Base-by-base conservation (phyloP, 2,797 vertebrate genomes). In the Tokudaia muenninki region DNA sequence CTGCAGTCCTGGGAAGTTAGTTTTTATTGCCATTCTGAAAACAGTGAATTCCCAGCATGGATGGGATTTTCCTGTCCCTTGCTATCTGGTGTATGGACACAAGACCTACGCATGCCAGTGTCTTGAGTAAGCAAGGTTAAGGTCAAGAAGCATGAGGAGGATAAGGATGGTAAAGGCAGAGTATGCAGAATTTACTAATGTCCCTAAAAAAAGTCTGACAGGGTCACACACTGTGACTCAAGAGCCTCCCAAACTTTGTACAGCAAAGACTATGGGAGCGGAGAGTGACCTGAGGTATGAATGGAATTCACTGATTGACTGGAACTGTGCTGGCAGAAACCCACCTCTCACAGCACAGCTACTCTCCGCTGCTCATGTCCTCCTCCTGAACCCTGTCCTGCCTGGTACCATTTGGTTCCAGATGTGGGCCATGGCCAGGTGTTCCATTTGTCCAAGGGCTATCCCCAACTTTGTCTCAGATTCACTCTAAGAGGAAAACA, bases 401-500 rank as follows among this genome's bases (percentile, higher is more conserved):
- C 55, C 72, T 52, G 75, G 37, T 1, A 55, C 29, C 50, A 72
- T n/a, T 65, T 34, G 55, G 34, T 17, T 47, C 89, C 5, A 4
- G 9, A 41, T 3, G 0, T n/a, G 31, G 55, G 26, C 19, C 59
- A 94, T n/a, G 67, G 87, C 72, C 59, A 31, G 57, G 5, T 50
- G 21, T 72, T 67, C 82, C 14, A 41, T 78, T 74, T 34, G 34
- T 52, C 55, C 83, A 88, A 67, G 44, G 37, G 50, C 55, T 70
- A 13, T 67, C 91, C 83, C 59, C 65, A 78, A 67, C 59, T 84
- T 63, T 4, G 3, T 88, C 41, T 91, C 47, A 93, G 52, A 41
- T 50, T 87, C 37, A 50, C 89, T 94, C 78, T 92, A 83, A 92
- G 47, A 77, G 92, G 61, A 86, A 84, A 97, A 78, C 16, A 74